Base-by-base conservation (phyloP, 2,888 invertebrate genomes). In the Brenthis hecate region DNA sequence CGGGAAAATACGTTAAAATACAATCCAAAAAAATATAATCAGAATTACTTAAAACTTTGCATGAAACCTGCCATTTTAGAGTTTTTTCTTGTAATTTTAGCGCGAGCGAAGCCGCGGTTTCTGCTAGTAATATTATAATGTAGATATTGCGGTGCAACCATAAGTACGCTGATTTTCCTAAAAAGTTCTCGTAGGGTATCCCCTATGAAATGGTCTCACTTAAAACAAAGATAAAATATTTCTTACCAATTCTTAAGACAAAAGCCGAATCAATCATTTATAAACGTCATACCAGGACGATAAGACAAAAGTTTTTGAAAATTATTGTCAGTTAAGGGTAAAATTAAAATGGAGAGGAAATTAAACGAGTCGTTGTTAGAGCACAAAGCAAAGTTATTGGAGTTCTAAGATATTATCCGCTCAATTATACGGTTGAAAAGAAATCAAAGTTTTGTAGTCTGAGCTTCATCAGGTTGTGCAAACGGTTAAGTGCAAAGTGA, bases 401-500 rank as follows among this genome's bases (percentile, higher is more conserved):
- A 58, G 62, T 71, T 56, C 62, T 55, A 48, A 72, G 69, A 71
- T 73, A 71, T 69, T 63, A 72, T 72, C 63, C 71, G 66, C 70
- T 72, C 71, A 74, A 76, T 74, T 76, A 77, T 75, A 72, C 72
- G 68, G 61, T 60, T 65, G 60, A 64, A 73, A 77, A 80, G 76
- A 77, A 78, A 77, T 77, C 75, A 73, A 74, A 76, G 70, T 80
- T 78, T 78, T 74, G 77, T 78, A 74, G 77, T 76, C 76, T 77
- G 76, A 79, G 80, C 78, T 77, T 78, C 77, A 80, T 78, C 77
- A 73, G 77, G 77, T 75, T 71, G 73, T 72, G 78, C 75, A 80
- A 82, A 78, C 76, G 77, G 77, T 78, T 78, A 78, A 83, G 78
- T 81, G 79, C 80, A 81, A 78, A 74, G 78, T 76, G 81, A 82